A percentile compares a stretch with the other conserved stretches of the same genome.
These are phyloP conservation scores for Oegoconia quadripuncta DNA, from an alignment of 2,888 invertebrate genomes.

Conservation along the genomic window DNA sequence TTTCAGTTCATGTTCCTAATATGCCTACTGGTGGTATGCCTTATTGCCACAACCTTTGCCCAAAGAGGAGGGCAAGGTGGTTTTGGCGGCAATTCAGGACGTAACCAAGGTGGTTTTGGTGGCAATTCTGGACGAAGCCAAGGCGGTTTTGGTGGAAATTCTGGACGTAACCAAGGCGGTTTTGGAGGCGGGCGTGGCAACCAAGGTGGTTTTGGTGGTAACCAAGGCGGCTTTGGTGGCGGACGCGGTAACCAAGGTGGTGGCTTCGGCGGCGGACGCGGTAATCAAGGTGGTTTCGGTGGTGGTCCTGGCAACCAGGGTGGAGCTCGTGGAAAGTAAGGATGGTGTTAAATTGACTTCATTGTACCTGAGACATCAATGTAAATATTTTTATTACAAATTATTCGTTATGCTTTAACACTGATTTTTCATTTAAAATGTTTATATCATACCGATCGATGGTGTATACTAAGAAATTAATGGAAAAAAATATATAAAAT, in stretches of 20 bases:
- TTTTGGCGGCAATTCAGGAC: not conserved
- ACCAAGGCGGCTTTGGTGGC: not conserved
- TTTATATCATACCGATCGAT: no score
- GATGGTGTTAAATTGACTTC: no score
- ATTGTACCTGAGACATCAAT: no score
- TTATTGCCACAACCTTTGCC: constrained; percentile 26
- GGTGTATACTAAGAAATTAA: no score
- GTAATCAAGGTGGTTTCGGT: constrained; percentile 23
- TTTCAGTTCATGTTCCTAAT: constrained; percentile 32
- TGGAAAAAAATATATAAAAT: no score
- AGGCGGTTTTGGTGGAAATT: not conserved
- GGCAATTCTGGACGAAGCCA: not conserved
- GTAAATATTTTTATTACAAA: no score
- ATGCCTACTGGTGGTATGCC: constrained; percentile 24
- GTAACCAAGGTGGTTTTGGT: constrained; percentile 10
- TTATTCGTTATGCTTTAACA: no score
- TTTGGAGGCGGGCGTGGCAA: constrained; percentile 19
- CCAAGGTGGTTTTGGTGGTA: constrained; percentile 11
- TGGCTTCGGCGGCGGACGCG: constrained; percentile 24
- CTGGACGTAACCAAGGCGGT: constrained; percentile 18
- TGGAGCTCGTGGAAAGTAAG: no score
- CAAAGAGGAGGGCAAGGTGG: no score
- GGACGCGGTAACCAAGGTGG: constrained; percentile 8
- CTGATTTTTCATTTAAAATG: no score
- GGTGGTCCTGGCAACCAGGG: constrained; percentile 17